phyloP scores from a whole-genome alignment of 2,113 vertebrate genomes.

The Piliocolobus tephrosceles region DNA sequence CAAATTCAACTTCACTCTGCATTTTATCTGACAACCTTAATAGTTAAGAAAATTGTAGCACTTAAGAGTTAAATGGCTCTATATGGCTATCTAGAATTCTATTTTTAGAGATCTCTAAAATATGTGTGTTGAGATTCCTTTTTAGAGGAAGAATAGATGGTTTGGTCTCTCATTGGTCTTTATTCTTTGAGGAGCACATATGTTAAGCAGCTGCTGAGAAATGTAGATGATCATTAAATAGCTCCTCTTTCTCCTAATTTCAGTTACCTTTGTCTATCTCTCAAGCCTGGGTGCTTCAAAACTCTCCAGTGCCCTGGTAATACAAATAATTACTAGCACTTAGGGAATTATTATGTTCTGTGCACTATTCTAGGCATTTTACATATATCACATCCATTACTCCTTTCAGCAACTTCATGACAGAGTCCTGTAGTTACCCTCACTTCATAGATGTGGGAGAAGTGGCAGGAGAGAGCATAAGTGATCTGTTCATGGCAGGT shows the following conservation, averaged over 20 bases:
- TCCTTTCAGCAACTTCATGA: background rate
- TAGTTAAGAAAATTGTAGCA: slow-evolving; percentile 11
- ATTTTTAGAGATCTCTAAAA: background rate
- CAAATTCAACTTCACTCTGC: background rate
- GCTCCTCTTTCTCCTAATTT: background rate
- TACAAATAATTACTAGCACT: background rate
- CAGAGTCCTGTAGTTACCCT: background rate
- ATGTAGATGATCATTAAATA: background rate
- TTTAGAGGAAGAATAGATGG: background rate
- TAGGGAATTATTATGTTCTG: background rate
- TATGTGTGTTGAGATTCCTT: background rate
- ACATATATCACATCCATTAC: background rate
- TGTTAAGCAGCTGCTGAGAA: background rate
- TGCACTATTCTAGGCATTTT: background rate
- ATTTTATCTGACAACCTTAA: slow-evolving; percentile 34
- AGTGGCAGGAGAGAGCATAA: background rate
- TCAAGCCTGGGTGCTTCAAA: background rate
- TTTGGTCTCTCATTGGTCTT: background rate
- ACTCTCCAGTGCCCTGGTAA: background rate
- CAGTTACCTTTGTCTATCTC: background rate
- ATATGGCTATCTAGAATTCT: background rate
- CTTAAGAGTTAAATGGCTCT: slow-evolving; percentile 26
- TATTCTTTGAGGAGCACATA: background rate
- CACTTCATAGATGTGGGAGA: background rate
- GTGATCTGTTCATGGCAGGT: background rate